These are phyloP conservation scores for Dendrolimus pini DNA, from an alignment of 2,888 invertebrate species.

Conservation along the genomic window DNA sequence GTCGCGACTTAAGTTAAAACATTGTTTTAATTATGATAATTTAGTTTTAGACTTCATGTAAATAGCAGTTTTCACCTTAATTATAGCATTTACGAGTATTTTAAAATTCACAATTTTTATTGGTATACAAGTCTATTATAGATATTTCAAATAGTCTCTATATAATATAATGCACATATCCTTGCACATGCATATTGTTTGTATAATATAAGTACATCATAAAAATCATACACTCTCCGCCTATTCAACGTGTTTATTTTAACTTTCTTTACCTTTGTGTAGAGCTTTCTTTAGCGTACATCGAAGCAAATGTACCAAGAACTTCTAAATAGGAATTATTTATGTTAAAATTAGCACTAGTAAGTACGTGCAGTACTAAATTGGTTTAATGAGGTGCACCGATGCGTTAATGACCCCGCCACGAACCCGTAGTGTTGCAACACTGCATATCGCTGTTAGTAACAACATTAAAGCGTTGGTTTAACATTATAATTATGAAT, in stretches of 20 bases:
- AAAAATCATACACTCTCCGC: too few species aligned
- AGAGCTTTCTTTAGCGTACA: not conserved
- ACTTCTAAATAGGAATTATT: slow-evolving; percentile 3
- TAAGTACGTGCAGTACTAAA: slow-evolving; percentile 1
- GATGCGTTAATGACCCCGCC: slow-evolving; percentile 32
- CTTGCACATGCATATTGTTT: too few species aligned
- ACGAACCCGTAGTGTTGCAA: slow-evolving; percentile 20
- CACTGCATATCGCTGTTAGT: not conserved
- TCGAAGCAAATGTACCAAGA: not conserved
- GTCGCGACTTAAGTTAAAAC: too few species aligned
- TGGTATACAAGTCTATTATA: too few species aligned
- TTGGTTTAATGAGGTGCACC: slow-evolving; percentile 29
- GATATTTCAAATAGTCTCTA: too few species aligned
- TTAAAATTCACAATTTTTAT: too few species aligned
- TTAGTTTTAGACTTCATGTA: too few species aligned
- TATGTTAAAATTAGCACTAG: slow-evolving; percentile 11
- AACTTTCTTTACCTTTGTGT: not conserved
- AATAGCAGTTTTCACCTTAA: too few species aligned
- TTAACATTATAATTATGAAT: not conserved
- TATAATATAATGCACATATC: too few species aligned
- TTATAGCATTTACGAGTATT: too few species aligned
- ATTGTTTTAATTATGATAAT: too few species aligned
- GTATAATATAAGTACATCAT: too few species aligned
- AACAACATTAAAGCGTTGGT: not conserved
- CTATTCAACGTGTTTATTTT: not conserved